Conservation (phyloP, 35 echinoderm and acorn worm genomes). For the Heliocidaris erythrogramma region DNA sequence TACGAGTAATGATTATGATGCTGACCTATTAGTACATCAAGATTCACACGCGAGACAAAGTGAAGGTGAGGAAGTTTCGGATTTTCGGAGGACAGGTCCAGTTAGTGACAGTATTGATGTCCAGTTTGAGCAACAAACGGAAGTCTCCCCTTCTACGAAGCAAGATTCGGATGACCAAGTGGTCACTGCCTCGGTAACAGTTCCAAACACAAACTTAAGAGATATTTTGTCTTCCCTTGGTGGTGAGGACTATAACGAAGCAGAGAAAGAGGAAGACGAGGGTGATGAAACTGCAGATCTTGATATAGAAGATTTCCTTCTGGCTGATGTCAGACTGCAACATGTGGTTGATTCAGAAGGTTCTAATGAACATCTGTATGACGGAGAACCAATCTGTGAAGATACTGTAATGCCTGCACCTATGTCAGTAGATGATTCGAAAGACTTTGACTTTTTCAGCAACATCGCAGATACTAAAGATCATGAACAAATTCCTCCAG, state of each 20-base stretch:
- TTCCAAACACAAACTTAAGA: not conserved
- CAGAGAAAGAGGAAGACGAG: not conserved
- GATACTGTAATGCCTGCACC: not conserved
- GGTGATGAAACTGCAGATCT: not conserved
- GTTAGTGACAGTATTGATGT: not conserved
- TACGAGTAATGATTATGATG: not conserved
- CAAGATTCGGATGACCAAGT: not conserved
- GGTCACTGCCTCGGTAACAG: not conserved
- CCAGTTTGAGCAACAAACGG: not conserved
- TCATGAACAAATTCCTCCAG: not conserved
- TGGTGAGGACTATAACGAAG: not conserved
- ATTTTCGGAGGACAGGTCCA: not conserved
- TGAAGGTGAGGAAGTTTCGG: not conserved
- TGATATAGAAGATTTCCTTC: not conserved
- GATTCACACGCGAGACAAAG: not conserved
- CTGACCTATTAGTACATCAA: not conserved
- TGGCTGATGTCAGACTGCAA: not conserved
- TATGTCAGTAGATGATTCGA: not conserved
- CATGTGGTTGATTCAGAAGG: not conserved
- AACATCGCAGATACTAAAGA: not conserved
- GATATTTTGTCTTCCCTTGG: not conserved
- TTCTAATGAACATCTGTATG: not conserved
- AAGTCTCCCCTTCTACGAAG: not conserved
- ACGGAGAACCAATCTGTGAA: not conserved
- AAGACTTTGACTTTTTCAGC: not conserved